These are phyloP conservation scores for Drosophila lutescens DNA, from an alignment of 2,888 invertebrate species.

Conservation along the genomic window DNA sequence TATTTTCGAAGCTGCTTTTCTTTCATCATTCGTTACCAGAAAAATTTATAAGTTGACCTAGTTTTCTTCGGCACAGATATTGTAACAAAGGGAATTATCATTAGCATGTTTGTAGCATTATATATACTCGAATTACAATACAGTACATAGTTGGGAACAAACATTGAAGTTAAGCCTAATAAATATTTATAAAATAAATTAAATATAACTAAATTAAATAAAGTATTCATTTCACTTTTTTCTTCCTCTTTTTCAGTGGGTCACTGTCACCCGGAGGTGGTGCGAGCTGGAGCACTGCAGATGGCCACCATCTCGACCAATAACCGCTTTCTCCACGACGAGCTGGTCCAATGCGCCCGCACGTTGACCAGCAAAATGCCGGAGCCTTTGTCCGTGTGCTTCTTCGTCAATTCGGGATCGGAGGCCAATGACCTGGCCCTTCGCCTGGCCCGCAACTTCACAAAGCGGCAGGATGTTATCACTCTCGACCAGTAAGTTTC, in stretches of 20 bases:
- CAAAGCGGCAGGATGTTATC: conserved; percentile 94
- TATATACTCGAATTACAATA: no score
- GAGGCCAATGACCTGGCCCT: conserved; percentile 99
- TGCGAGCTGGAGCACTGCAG: conserved; percentile 94
- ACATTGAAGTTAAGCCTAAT: no score
- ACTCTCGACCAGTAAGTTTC: conserved; percentile 97
- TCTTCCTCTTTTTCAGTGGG: conserved; percentile 90
- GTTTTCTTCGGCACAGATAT: no score
- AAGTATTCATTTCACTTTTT: background rate
- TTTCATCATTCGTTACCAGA: no score
- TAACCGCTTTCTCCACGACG: conserved; percentile 97
- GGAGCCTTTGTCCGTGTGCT: conserved; percentile 93
- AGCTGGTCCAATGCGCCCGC: conserved; percentile 95
- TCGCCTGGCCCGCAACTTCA: conserved; percentile 94
- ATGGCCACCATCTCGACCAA: conserved; percentile 97
- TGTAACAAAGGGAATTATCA: no score
- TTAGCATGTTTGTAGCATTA: no score
- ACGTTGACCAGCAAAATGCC: conserved; percentile 93
- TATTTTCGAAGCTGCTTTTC: no score
- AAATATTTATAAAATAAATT: background rate
- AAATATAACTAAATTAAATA: no score
- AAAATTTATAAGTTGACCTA: background rate
- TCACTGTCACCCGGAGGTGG: conserved; percentile 98
- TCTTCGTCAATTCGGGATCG: conserved; percentile 98
- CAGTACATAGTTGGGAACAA: no score